phyloP scores from a whole-genome alignment of 2,888 invertebrate species.

The Parnassius mnemosyne region DNA sequence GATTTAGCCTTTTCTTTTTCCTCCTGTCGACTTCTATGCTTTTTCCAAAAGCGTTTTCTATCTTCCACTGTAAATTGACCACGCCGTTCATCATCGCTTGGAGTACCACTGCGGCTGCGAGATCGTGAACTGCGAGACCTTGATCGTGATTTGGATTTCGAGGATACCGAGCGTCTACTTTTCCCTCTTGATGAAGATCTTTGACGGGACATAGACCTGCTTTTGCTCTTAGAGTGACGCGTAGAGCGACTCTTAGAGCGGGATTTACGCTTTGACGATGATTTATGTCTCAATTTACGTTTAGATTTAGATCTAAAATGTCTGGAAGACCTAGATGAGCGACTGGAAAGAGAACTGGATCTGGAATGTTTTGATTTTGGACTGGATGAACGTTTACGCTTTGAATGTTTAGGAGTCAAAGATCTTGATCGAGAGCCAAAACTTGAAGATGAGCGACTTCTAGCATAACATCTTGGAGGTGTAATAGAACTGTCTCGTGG shows the following conservation, averaged over 20 bases:
- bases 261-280: slow-evolving; percentile 44
- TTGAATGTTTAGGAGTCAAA: slow-evolving; percentile 43
- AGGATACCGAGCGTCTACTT: slow-evolving; percentile 40
- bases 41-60: slow-evolving; percentile 70
- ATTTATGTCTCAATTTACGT: slow-evolving; percentile 42
- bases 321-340: slow-evolving; percentile 45
- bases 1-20: slow-evolving; percentile 49
- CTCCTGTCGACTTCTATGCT: slow-evolving; percentile 58
- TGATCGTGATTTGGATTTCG: slow-evolving; percentile 53
- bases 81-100: slow-evolving; percentile 65
- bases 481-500: slow-evolving; percentile 59
- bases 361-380: slow-evolving; percentile 42
- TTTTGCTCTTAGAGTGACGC: slow-evolving; percentile 42
- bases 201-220: slow-evolving; percentile 35
- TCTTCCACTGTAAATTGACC: slow-evolving; percentile 74
- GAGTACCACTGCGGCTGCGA: slow-evolving; percentile 47
- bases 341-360: slow-evolving; percentile 40
- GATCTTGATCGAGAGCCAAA: slow-evolving; percentile 56
- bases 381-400: slow-evolving; percentile 38
- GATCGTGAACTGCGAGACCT: slow-evolving; percentile 47
- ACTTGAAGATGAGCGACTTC: slow-evolving; percentile 51
- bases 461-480: slow-evolving; percentile 66
- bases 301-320: slow-evolving; percentile 46
- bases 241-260: slow-evolving; percentile 50
- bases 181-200: slow-evolving; percentile 36